phyloP scores from a whole-genome alignment of 2,113 vertebrate species.

The Pampusana beccarii region DNA sequence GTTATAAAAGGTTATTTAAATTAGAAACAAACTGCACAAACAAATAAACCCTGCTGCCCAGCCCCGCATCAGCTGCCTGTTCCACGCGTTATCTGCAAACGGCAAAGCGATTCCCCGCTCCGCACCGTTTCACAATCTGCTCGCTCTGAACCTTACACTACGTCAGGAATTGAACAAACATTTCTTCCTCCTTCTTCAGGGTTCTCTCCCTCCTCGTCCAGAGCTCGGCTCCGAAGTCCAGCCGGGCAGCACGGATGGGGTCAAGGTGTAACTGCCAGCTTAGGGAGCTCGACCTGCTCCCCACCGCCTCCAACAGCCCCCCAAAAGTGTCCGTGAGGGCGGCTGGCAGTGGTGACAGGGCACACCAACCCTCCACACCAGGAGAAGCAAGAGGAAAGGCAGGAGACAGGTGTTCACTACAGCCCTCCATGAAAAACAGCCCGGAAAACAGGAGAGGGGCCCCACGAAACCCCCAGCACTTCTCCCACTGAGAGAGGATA shows the following conservation, averaged over 20 bases:
- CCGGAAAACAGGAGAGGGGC: neutral
- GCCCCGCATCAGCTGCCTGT: neutral
- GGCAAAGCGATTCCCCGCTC: neutral
- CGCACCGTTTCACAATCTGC: neutral
- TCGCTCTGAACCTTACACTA: neutral
- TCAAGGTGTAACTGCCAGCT: neutral
- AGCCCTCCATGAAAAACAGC: neutral
- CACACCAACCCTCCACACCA: fast-evolving
- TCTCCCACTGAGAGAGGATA: neutral
- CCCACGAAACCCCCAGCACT: neutral
- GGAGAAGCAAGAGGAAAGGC: neutral
- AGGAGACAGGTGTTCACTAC: neutral
- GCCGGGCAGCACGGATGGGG: neutral
- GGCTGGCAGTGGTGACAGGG: neutral
- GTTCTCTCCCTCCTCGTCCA: neutral
- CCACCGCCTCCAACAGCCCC: neutral
- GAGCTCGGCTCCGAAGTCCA: constrained; percentile 33
- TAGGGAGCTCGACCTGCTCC: fast-evolving
- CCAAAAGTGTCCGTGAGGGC: fast-evolving
- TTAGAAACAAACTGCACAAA: constrained; percentile 52
- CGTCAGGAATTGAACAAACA: constrained; percentile 47
- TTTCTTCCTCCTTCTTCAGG: neutral
- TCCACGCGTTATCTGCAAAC: neutral
- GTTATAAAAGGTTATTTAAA: constrained; percentile 25
- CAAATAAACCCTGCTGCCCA: neutral